These are phyloP conservation scores for Meiosimyza decipiens DNA, from an alignment of 2,888 invertebrate genomes.

Conservation along the genomic window DNA sequence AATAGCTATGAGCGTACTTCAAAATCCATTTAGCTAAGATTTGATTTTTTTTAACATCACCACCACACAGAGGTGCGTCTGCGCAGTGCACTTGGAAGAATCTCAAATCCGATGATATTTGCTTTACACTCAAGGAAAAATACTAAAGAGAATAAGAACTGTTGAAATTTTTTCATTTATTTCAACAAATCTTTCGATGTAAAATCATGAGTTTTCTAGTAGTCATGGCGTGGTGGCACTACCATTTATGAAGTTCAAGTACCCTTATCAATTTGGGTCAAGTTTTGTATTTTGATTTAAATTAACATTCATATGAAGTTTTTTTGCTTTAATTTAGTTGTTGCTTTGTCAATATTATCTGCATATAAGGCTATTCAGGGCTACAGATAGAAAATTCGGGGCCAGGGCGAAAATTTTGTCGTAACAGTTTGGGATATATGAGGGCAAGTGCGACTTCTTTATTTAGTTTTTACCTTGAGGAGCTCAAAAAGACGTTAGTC, in stretches of 20 bases:
- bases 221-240: neutral
- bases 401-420: no score
- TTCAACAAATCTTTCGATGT: neutral
- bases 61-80: conserved; percentile 7
- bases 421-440: no score
- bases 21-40: conserved; percentile 14
- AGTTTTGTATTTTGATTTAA: neutral
- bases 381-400: no score
- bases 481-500: no score
- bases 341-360: no score
- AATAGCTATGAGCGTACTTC: conserved; percentile 19
- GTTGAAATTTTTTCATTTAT: neutral
- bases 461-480: no score
- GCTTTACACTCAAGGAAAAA: conserved; percentile 8
- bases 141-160: neutral
- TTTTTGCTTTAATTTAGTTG: no score
- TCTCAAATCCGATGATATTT: conserved; percentile 4
- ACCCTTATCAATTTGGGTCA: conserved; percentile 29
- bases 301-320: neutral
- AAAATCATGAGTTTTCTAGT: no score
- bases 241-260: neutral
- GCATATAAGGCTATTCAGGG: no score
- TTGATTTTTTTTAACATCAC: neutral
- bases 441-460: no score
- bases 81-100: neutral